These are phyloP conservation scores for Lepidurus couesii DNA, from an alignment of 1,140 invertebrate genomes.

Conservation along the genomic window DNA sequence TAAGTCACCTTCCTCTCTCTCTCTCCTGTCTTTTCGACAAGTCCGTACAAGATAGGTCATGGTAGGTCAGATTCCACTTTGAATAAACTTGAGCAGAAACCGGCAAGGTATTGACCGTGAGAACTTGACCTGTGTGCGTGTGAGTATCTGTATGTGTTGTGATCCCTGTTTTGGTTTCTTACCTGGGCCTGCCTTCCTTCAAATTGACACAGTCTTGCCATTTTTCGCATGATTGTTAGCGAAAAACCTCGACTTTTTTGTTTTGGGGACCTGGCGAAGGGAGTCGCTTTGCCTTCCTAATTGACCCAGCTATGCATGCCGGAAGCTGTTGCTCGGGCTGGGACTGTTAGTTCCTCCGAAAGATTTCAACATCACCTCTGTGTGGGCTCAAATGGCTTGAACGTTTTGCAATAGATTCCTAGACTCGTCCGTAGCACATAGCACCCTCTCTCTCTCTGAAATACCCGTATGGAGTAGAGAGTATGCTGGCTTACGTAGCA, in stretches of 20 bases:
- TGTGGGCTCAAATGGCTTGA: too few species aligned
- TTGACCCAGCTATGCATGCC: not conserved
- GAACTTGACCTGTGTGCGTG: not conserved
- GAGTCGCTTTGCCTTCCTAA: conserved; percentile 10
- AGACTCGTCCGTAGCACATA: not conserved
- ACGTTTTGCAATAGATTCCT: not conserved
- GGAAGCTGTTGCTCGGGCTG: not conserved
- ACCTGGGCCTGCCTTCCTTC: not conserved
- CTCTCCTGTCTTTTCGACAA: not conserved
- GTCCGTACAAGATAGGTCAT: not conserved
- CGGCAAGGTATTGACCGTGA: conserved; percentile 8
- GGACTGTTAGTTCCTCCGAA: not conserved
- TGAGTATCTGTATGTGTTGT: not conserved
- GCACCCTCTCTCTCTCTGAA: not conserved
- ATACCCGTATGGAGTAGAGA: not conserved
- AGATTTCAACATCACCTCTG: too few species aligned
- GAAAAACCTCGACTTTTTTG: conserved; percentile 7
- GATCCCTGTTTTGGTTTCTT: not conserved
- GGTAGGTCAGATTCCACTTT: not conserved
- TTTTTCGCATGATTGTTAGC: conserved; percentile 9
- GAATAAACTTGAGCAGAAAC: not conserved
- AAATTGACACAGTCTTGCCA: not conserved
- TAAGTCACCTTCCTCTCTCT: not conserved
- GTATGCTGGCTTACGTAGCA: not conserved
- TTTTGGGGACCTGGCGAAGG: not conserved